Conservation (phyloP, 2,113 vertebrate genomes). For the Cyanistes caeruleus region DNA sequence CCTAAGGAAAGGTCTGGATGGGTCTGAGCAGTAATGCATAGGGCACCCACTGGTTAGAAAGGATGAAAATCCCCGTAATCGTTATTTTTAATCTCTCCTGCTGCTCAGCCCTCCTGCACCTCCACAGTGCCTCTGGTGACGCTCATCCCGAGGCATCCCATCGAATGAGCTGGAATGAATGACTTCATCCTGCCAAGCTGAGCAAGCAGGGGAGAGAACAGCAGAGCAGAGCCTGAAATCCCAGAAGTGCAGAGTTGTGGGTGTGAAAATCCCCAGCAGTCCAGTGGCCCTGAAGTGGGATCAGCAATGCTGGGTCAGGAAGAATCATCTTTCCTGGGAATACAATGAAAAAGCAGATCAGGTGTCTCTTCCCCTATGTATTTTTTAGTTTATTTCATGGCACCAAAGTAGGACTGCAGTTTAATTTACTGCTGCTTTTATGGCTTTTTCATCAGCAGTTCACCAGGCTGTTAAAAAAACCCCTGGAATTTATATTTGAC, state of each 20-base stretch:
- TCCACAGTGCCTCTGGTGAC: background rate
- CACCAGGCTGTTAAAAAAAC: background rate
- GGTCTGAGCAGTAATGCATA: background rate
- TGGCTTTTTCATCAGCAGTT: background rate
- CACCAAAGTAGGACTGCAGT: background rate
- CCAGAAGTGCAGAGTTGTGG: background rate
- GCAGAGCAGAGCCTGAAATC: background rate
- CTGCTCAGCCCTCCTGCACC: background rate
- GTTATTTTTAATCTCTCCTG: background rate
- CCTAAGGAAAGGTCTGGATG: background rate
- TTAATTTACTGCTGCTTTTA: background rate
- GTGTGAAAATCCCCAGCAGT: accelerated
- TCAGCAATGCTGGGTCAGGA: background rate
- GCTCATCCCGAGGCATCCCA: background rate
- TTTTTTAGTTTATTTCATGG: background rate
- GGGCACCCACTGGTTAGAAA: background rate
- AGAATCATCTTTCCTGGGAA: background rate
- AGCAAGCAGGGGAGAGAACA: background rate
- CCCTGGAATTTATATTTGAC: background rate
- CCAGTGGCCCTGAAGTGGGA: background rate
- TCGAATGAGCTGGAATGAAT: background rate
- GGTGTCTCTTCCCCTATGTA: background rate
- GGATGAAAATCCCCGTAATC: background rate
- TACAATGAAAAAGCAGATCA: background rate
- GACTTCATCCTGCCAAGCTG: background rate